Conservation (phyloP, 2,797 vertebrate species). For the Siniperca undulata region DNA sequence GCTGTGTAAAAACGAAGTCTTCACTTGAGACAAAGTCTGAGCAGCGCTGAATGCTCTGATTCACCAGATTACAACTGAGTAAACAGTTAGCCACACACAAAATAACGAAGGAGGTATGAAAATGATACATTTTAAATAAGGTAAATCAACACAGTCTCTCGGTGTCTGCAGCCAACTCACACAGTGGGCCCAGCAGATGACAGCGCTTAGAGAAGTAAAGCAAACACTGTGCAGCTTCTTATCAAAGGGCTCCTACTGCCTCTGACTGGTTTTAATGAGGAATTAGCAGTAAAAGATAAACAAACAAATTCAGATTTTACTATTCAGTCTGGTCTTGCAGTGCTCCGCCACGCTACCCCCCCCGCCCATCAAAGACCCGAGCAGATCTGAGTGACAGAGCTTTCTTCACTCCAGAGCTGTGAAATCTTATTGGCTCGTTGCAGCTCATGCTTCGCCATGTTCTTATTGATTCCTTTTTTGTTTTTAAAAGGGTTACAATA, state of each 20-base stretch:
- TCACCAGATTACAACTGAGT: constrained; percentile 44
- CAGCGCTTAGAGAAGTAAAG: constrained; percentile 68
- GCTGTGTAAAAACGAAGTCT: constrained; percentile 44
- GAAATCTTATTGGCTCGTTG: constrained; percentile 54
- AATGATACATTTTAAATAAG: constrained; percentile 60
- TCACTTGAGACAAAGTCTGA: constrained; percentile 34
- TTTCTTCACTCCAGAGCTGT: constrained; percentile 54
- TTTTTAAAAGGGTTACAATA: constrained; percentile 52
- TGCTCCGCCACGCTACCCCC: background rate
- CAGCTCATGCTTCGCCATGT: constrained; percentile 42
- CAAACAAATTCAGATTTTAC: constrained; percentile 71
- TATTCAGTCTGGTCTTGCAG: constrained; percentile 38
- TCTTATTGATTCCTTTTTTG: constrained; percentile 54
- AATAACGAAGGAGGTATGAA: constrained; percentile 48
- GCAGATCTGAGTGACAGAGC: constrained; percentile 68
- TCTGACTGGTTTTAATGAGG: constrained; percentile 80
- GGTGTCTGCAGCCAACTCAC: constrained; percentile 61
- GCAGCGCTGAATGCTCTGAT: constrained; percentile 30
- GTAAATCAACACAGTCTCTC: constrained; percentile 59
- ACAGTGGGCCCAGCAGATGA: constrained; percentile 66
- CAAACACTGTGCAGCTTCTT: constrained; percentile 72
- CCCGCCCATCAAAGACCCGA: constrained; percentile 70
- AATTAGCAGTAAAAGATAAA: constrained; percentile 78
- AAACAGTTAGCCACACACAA: constrained; percentile 29
- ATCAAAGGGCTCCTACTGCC: constrained; percentile 82